phyloP scores from a whole-genome alignment of 2,113 vertebrate species.

The Electrona antarctica region DNA sequence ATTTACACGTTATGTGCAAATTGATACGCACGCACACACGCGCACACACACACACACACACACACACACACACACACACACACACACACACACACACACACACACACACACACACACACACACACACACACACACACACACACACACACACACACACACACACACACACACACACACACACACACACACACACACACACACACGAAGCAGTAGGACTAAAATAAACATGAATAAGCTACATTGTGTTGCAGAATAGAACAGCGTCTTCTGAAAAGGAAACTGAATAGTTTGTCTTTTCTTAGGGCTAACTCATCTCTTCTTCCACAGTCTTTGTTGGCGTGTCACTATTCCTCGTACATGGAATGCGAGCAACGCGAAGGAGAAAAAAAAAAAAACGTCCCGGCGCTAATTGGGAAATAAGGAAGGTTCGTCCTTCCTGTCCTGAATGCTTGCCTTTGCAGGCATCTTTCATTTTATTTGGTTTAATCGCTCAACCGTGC shows the following conservation, averaged over 20 bases:
- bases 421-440: slow-evolving; percentile 55
- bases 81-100: no score
- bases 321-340: slow-evolving; percentile 49
- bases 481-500: slow-evolving; percentile 66
- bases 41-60: no score
- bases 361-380: slow-evolving; percentile 55
- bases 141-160: no score
- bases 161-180: no score
- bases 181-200: no score
- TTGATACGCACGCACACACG: no score
- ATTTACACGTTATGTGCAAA: no score
- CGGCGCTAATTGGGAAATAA: slow-evolving; percentile 75
- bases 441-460: slow-evolving; percentile 73
- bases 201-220: slow-evolving; percentile 16
- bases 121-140: no score
- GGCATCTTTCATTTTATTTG: slow-evolving; percentile 61
- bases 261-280: slow-evolving; percentile 62
- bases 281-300: slow-evolving; percentile 41
- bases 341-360: slow-evolving; percentile 14
- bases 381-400: slow-evolving; percentile 29
- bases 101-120: no score
- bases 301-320: slow-evolving; percentile 52
- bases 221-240: slow-evolving; percentile 50
- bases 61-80: no score
- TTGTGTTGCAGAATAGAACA: slow-evolving; percentile 40